Evolutionary conservation across 2,113 vertebrate species (phyloP).

Genomic region (Promerops cafer): DNA sequence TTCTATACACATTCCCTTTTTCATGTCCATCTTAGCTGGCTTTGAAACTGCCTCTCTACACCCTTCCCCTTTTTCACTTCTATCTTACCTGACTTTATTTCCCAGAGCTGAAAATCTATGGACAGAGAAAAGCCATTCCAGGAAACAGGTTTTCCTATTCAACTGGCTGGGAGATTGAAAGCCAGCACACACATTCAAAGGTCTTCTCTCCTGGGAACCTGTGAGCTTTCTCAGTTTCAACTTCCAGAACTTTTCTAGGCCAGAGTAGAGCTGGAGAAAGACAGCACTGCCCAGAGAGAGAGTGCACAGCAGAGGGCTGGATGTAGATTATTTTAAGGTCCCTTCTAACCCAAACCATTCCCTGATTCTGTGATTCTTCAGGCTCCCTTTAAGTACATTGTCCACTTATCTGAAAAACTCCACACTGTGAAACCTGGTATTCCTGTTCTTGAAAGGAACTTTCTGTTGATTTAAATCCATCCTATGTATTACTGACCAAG

Average conservation of each 20-base stretch:
- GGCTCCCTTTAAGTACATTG: not conserved
- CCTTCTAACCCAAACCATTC: not conserved
- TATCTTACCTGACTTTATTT: not conserved
- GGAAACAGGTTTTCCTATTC: not conserved
- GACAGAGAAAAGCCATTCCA: not conserved
- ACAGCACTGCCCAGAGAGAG: not conserved
- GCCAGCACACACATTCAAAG: not conserved
- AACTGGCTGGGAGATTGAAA: not conserved
- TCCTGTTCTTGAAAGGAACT: not conserved
- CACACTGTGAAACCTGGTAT: accelerated
- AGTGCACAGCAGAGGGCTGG: not conserved
- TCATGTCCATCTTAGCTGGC: not conserved
- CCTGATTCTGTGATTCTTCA: not conserved
- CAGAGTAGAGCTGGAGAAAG: not conserved
- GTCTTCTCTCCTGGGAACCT: not conserved
- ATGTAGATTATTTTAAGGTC: not conserved
- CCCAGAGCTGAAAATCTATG: not conserved
- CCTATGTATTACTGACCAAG: not conserved
- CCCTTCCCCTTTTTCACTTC: not conserved
- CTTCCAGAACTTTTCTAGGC: not conserved
- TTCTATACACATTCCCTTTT: not conserved
- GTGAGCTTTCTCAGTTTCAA: not conserved
- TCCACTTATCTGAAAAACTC: not conserved
- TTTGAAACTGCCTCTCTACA: not conserved
- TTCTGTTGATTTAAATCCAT: not conserved